Evolutionary conservation across 2,888 invertebrate species (phyloP).

Genomic region (Laothoe populi): DNA sequence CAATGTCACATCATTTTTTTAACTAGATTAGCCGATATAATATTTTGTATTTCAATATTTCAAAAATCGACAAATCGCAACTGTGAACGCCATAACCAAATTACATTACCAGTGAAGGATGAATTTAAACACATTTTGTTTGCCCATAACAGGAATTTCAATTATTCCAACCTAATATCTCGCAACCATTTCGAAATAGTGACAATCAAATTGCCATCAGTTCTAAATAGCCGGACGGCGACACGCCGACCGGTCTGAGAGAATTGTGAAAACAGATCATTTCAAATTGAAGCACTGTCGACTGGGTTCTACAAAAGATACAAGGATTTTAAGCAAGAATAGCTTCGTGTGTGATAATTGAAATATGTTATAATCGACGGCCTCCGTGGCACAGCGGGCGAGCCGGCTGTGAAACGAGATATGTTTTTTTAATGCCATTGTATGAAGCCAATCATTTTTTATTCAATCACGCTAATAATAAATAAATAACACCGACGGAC

Average conservation of each 20-base stretch:
- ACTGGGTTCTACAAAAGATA: not conserved
- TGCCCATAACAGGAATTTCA: conserved; percentile 25
- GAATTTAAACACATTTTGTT: conserved; percentile 12
- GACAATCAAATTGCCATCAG: conserved; percentile 42
- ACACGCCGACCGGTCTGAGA: conserved; percentile 30
- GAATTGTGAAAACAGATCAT: conserved; percentile 48
- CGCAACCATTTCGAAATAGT: conserved; percentile 36
- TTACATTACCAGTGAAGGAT: not conserved
- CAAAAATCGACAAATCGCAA: not conserved
- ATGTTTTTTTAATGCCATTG: no score
- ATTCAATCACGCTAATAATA: no score
- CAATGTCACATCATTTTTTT: no score
- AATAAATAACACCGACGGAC: no score
- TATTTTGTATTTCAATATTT: no score
- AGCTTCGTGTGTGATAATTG: not conserved
- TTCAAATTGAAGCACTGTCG: conserved; percentile 49
- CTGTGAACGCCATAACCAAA: no score
- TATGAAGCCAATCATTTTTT: no score
- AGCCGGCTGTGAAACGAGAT: not conserved
- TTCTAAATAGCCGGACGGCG: conserved; percentile 32
- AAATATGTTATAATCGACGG: not conserved
- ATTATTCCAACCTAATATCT: conserved; percentile 29
- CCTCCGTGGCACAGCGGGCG: not conserved
- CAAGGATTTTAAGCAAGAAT: not conserved
- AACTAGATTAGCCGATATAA: no score